phyloP scores from a whole-genome alignment of 1,140 invertebrate species.

The Orchestia grillus region DNA sequence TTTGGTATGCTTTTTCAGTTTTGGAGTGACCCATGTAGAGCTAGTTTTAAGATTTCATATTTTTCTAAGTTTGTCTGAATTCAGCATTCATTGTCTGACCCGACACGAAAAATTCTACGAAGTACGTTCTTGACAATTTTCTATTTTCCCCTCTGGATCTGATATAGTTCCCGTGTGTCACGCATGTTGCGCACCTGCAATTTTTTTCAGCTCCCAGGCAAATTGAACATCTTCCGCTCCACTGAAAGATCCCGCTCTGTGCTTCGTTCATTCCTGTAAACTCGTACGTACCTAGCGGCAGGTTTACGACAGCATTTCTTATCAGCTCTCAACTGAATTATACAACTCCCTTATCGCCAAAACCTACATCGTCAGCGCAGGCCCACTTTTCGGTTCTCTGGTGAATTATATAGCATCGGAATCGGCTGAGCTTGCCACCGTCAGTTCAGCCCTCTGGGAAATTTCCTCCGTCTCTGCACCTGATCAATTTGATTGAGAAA shows the following conservation, averaged over 20 bases:
- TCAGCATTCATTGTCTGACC: neutral
- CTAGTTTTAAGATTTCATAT: too few relatives aligned
- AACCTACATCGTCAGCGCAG: neutral
- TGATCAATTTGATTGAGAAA: slow-evolving; percentile 32
- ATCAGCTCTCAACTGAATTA: neutral
- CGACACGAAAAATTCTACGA: neutral
- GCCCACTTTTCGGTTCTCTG: neutral
- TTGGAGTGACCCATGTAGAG: too few relatives aligned
- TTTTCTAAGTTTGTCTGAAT: too few relatives aligned
- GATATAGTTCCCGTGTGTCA: neutral
- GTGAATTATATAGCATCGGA: slow-evolving; percentile 2
- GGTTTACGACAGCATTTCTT: neutral
- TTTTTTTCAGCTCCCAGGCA: neutral
- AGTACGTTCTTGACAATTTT: neutral
- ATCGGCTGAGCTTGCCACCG: neutral
- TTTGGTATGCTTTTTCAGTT: too few relatives aligned
- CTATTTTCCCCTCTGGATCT: neutral
- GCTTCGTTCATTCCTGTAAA: neutral
- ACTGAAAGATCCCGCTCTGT: neutral
- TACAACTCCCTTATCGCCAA: neutral
- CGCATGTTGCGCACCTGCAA: neutral
- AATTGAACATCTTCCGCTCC: neutral
- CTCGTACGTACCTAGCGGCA: neutral
- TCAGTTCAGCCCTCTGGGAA: slow-evolving; percentile 6
- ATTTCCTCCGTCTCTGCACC: slow-evolving; percentile 4